Evolutionary conservation across 2,113 vertebrate genomes (phyloP), one percentile per base, ranked within the genome.

Genomic region (Festucalex cinctus): DNA sequence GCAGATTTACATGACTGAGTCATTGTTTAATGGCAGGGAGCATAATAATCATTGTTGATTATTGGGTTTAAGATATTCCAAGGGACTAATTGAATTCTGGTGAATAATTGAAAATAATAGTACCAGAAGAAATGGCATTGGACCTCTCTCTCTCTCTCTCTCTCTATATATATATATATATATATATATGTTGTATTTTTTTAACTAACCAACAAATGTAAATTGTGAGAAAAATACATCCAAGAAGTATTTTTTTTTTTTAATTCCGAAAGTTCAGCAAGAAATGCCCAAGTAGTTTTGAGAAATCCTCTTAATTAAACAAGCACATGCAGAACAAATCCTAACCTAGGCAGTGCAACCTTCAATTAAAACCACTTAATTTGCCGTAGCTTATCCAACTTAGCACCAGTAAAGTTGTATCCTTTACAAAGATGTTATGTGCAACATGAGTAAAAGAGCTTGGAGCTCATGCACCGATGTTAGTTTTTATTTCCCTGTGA

Each of bases 401-500:
- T 68, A 79, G 83, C 86, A 79, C 75, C 68, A 66, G 56, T 76
- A 68, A 51, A 63, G 48, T 32, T 32, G 28, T 56, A 65, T 57
- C 17, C 1, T 26, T 73, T 59, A 57, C 26, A 66, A 54, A 69
- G 65, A 60, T 62, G 49, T 67, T 57, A 66, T 14, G 48, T 83
- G 77, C 81, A 78, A 75, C 70, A 63, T 65, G 35, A 71, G 43
- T 70, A 35, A 66, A 59, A 71, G 67, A 83, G 79, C 76, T 79
- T 62, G 20, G 44, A 71, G 74, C 75, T 75, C 62, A 32, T 68
- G 67, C 69, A 78, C 74, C 68, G 73, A 51, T 63, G 24, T 71
- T 35, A 64, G 43, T 41, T 58, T 61, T 62, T 39, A 62, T 68
- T 62, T 65, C 64, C 63, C 69, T 78, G 65, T 65, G 63, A 54